Base-by-base conservation (phyloP, 2,113 vertebrate genomes). In the Parus major region DNA sequence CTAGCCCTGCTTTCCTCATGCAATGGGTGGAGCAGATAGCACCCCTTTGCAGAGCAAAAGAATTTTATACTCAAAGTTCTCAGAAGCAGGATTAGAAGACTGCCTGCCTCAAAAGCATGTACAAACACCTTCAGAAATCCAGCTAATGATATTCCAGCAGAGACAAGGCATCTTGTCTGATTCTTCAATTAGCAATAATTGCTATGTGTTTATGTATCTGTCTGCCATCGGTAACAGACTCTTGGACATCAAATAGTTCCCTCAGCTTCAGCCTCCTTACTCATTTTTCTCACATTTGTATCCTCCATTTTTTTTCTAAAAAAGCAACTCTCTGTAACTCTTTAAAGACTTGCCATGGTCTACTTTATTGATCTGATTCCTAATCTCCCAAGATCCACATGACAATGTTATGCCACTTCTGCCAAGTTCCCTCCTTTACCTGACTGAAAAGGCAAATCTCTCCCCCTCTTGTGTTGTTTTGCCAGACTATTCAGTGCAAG, bases 171-270 rank as follows among this genome's bases (percentile, higher is more conserved):
- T 85, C 92, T 77, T 86, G 88, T 41, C 70, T 75, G 60, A 90
- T 78, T 91, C 80, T 93, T 94, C 95, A 95, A 92, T 96, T 95
- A 95, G 70, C 71, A 96, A 86, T 65, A 92, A 82, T 49, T 68
- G 90, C 69, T 72, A 72, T 83, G 46, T 97, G 92, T 96, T 97
- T 95, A 94, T 86, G 65, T 93, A 85, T 96, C 93, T 93, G 44
- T 92, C 95, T 97, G 90, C 85, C 81, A 83, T 79, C 75, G 93
- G 96, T 94, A 98, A 96, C 86, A 96, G 88, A 86, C 60, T 92
- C 91, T 88, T 3, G 6, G 8, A 94, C 97, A 97, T 97, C 97
- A 97, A 98, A 98, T 90, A 66, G 56, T 28, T 55, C 66, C 55
- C 88, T 95, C 17, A 0, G 36, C 70, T 84, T 92, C 91, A 91